Base-by-base conservation (phyloP, 2,113 vertebrate genomes). In the Callorhinus ursinus region DNA sequence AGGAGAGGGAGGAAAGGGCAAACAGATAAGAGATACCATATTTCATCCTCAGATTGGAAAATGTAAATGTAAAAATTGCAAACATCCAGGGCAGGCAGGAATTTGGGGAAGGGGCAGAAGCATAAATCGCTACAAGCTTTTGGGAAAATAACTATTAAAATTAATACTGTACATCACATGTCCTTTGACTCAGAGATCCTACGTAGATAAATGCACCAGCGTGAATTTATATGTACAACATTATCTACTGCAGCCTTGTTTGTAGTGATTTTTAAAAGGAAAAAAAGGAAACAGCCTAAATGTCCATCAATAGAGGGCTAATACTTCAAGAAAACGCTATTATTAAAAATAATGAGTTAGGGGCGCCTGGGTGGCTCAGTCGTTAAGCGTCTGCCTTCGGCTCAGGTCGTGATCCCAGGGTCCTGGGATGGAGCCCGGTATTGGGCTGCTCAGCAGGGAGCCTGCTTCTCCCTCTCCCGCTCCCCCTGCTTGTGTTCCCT, bases 1-100 rank as follows among this genome's bases (percentile, higher is more conserved):
- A 79, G 53, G 31, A 18, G 13, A 7, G 36, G 16, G 85, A 39
- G 19, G 57, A 49, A 90, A n/a, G 15, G 10, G 67, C 79, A 11
- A 90, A 83, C 14, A 63, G 51, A 49, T 85, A 53, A 79, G 26
- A 92, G 14, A 36, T 61, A 33, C 18, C 33, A 51, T 51, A 88
- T 93, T 96, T 92, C 59, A 88, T 63, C 31, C 74, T 72, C 42
- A 85, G 77, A 55, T 9, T 63, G 87, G 59, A 92, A 61, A 93
- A 88, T 76, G 42, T 83, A 42, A 33, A 86, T 76, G 42, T 83
- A 42, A 33, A 86, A 77, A 63, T n/a, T 42, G n/a, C 72, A 94
- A 86, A 85, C 19, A 61, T 46, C 61, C 15, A 53, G 18, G n/a
- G 14, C 6, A 94, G 59, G 53, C 57, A 82, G 53, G 69, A 28